Conservation (phyloP, 2,113 vertebrate genomes). For the Prionailurus viverrinus region DNA sequence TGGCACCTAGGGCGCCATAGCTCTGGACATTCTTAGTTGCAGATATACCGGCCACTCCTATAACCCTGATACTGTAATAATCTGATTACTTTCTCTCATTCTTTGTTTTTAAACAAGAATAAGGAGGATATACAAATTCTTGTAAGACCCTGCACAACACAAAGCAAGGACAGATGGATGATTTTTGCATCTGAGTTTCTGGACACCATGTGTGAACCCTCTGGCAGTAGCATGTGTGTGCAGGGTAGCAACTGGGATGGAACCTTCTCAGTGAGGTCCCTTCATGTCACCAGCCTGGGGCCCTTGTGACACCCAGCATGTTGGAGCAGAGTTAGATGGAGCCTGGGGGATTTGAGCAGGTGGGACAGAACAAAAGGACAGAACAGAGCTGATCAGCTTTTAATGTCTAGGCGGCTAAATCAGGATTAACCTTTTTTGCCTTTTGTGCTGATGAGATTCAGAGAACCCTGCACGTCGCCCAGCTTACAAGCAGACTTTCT, state of each 20-base stretch:
- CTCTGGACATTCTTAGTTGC: not conserved
- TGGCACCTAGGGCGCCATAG: not conserved
- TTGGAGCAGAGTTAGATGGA: constrained; percentile 24
- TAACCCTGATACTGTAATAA: not conserved
- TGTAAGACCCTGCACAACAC: not conserved
- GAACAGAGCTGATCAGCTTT: constrained; percentile 75
- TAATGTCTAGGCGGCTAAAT: constrained; percentile 68
- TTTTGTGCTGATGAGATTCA: constrained; percentile 79
- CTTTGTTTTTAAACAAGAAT: constrained; percentile 38
- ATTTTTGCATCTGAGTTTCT: not conserved
- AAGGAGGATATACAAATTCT: not conserved
- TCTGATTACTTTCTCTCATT: not conserved
- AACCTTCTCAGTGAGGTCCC: not conserved
- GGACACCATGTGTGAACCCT: not conserved
- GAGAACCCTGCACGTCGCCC: not conserved
- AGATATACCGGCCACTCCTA: not conserved
- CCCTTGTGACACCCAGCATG: not conserved
- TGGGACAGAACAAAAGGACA: constrained; percentile 72
- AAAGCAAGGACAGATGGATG: not conserved
- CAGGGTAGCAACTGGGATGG: not conserved
- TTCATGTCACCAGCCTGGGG: constrained; percentile 30
- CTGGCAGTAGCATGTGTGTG: not conserved
- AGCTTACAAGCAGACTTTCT: constrained; percentile 62
- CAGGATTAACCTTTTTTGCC: constrained; percentile 79
- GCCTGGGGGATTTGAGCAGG: constrained; percentile 65